phyloP scores from a whole-genome alignment of 2,797 vertebrate genomes.

The Pteronotus mesoamericanus region DNA sequence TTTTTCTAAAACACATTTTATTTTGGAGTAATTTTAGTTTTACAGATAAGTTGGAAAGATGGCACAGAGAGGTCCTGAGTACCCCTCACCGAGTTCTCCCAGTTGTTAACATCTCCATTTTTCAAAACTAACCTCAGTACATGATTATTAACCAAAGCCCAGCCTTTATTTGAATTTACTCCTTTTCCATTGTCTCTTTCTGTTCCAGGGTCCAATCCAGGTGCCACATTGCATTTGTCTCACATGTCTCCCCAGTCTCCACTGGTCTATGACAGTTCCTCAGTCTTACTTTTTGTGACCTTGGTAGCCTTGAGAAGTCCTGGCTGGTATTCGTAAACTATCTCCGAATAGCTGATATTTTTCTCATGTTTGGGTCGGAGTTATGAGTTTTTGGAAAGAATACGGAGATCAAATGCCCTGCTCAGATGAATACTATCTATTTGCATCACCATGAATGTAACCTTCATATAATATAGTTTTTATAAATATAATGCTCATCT shows the following conservation, averaged over 20 bases:
- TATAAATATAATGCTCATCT: not conserved
- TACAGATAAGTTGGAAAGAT: not conserved
- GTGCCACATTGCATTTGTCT: not conserved
- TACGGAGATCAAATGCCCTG: not conserved
- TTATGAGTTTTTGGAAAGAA: not conserved
- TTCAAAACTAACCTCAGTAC: not conserved
- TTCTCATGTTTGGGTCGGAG: not conserved
- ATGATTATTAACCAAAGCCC: not conserved
- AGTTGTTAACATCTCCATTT: not conserved
- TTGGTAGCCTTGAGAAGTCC: not conserved
- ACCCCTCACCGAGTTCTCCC: not conserved
- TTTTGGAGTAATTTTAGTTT: constrained; percentile 30
- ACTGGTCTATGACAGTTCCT: not conserved
- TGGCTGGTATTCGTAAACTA: not conserved
- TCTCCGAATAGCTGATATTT: not conserved
- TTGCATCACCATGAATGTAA: not conserved
- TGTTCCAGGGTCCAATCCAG: not conserved
- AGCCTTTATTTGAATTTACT: not conserved
- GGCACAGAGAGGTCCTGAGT: not conserved
- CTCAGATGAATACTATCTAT: no score
- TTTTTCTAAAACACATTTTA: constrained; percentile 12
- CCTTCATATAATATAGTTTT: not conserved
- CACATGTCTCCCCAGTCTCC: not conserved
- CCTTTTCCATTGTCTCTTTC: not conserved
- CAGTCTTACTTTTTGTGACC: not conserved